A percentile compares a stretch with the other conserved stretches of the same genome.
Evolutionary conservation across 2,888 invertebrate species (phyloP).

Genomic region (Philonicus albiceps): DNA sequence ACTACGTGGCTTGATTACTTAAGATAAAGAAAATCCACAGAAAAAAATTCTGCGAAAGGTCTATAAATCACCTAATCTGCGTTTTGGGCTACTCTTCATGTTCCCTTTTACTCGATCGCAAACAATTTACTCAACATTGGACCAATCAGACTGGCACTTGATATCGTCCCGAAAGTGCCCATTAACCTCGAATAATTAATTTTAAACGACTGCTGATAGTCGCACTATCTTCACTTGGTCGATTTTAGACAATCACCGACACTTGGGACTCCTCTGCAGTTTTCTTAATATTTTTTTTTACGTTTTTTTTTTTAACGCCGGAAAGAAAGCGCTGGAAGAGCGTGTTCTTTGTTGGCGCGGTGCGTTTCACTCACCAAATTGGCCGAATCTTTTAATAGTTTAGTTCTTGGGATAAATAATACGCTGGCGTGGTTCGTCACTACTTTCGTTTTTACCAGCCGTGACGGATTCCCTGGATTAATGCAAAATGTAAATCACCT

Average conservation of each 20-base stretch:
- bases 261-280: neutral
- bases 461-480: conserved; percentile 3
- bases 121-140: neutral
- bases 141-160: neutral
- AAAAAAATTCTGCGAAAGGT: neutral
- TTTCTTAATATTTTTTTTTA: neutral
- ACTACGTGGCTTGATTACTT: neutral
- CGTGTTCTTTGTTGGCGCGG: neutral
- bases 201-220: neutral
- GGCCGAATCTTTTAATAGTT: neutral
- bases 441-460: neutral
- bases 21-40: neutral
- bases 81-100: neutral
- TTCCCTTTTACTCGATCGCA: neutral
- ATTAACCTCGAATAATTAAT: conserved; percentile 6
- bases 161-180: neutral
- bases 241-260: neutral
- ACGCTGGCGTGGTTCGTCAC: neutral
- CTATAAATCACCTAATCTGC: neutral
- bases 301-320: neutral
- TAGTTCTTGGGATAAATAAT: neutral
- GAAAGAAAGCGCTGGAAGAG: neutral
- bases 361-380: neutral
- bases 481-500: conserved; percentile 29
- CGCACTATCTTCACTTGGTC: neutral